A percentile compares a stretch with the other conserved stretches of the same genome.
Evolutionary conservation across 2,113 vertebrate species (phyloP).

Genomic region (Lagenorhynchus albirostris): DNA sequence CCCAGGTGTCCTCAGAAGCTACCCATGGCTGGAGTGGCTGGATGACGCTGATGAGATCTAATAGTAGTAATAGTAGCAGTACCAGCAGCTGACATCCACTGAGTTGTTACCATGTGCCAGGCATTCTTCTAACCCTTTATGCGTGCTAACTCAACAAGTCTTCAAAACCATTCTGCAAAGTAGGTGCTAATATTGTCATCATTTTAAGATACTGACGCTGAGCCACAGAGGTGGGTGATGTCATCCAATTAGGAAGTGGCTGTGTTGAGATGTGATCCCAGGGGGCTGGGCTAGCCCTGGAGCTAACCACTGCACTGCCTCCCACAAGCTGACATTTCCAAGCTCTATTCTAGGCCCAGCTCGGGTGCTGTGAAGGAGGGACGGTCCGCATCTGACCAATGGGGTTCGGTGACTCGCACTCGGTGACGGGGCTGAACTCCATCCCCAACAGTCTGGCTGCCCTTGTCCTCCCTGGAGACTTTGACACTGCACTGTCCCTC

Average conservation of each 20-base stretch:
- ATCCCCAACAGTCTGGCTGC: background rate
- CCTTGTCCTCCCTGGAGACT: background rate
- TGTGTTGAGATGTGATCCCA: background rate
- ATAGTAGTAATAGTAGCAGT: fast-evolving
- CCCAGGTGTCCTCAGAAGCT: background rate
- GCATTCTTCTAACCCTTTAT: background rate
- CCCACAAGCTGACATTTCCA: too few species aligned
- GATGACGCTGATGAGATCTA: background rate
- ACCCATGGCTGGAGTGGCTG: background rate
- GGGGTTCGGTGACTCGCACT: background rate
- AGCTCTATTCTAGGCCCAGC: background rate
- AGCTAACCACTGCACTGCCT: background rate
- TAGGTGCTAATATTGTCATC: too few species aligned
- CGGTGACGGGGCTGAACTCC: background rate
- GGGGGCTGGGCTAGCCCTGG: background rate
- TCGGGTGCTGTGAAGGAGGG: background rate
- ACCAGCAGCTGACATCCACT: background rate
- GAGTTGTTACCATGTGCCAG: background rate
- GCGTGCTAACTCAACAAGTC: background rate
- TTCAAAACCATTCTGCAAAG: background rate
- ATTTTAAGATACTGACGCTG: background rate
- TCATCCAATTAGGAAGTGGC: background rate
- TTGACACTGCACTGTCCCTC: background rate
- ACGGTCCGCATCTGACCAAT: background rate
- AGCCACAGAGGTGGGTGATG: background rate